These are phyloP conservation scores for Talpa occidentalis DNA, from an alignment of 2,113 vertebrate species.

Conservation along the genomic window DNA sequence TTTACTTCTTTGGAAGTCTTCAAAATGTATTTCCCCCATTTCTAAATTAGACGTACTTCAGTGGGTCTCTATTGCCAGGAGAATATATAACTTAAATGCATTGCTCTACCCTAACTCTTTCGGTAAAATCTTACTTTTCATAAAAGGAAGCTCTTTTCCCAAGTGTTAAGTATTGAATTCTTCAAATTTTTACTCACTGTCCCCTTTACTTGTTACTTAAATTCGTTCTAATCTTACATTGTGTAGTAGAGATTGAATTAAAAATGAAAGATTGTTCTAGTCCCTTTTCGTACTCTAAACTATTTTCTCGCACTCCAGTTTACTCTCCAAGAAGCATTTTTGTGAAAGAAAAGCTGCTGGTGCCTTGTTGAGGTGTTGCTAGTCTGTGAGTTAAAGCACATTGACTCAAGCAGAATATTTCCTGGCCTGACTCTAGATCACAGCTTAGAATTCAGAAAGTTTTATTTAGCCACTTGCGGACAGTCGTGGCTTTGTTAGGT, in stretches of 20 bases:
- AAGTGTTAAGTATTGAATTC: neutral
- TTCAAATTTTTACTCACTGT: neutral
- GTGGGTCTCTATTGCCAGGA: neutral
- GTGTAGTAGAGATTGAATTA: neutral
- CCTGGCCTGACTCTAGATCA: neutral
- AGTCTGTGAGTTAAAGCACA: neutral
- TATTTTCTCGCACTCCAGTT: slow-evolving; percentile 3
- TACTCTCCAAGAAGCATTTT: neutral
- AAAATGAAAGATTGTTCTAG: slow-evolving; percentile 17
- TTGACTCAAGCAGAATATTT: neutral
- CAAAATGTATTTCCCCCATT: neutral
- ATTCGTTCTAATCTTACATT: neutral
- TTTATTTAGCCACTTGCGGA: neutral
- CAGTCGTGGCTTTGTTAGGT: neutral
- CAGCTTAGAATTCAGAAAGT: neutral
- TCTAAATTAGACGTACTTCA: neutral
- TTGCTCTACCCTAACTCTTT: neutral
- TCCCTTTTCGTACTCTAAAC: neutral
- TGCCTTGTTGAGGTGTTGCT: neutral
- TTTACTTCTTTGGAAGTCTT: neutral
- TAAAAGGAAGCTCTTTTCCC: neutral
- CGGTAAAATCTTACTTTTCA: slow-evolving; percentile 25
- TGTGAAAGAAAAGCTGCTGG: neutral
- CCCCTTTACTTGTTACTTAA: neutral
- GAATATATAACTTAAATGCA: neutral